Evolutionary conservation across 2,113 vertebrate genomes (phyloP).

Genomic region (Ceyx margarethae): DNA sequence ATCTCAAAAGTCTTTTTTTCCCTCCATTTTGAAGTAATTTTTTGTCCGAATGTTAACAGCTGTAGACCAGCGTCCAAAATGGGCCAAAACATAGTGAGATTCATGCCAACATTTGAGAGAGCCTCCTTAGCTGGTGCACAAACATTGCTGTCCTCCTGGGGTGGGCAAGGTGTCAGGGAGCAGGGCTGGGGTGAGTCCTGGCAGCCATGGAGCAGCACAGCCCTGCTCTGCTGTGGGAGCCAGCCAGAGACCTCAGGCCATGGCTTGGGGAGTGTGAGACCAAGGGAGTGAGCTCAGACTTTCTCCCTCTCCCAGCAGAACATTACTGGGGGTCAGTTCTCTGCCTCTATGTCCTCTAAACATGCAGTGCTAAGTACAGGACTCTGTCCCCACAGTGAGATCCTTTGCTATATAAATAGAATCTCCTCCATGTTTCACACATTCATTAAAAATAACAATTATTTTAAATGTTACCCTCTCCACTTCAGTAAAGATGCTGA

Average conservation of each 20-base stretch:
- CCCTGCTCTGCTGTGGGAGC: not conserved
- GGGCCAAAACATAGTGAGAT: not conserved
- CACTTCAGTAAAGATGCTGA: not conserved
- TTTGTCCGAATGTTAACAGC: not conserved
- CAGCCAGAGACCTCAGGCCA: accelerated
- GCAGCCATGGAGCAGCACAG: not conserved
- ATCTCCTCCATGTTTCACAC: not conserved
- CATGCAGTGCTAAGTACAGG: not conserved
- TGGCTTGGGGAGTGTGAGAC: too few relatives aligned
- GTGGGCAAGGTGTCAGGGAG: not conserved
- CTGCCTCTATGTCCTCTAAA: not conserved
- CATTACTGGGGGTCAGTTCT: not conserved
- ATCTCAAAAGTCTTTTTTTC: not conserved
- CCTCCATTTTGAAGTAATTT: not conserved
- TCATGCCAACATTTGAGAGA: not conserved
- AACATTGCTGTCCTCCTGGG: not conserved
- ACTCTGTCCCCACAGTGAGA: not conserved
- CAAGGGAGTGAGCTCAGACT: not conserved
- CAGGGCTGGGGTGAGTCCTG: accelerated
- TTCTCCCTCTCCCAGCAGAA: not conserved
- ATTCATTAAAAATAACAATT: not conserved
- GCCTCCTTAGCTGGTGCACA: accelerated
- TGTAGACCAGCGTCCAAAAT: not conserved
- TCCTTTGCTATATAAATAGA: not conserved
- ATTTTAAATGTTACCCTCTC: not conserved